Percentiles rank a stretch among this genome's conserved stretches.
Evolutionary conservation across 35 echinoderm and acorn worm genomes (phyloP).

Genomic region (Anneissia japonica): DNA sequence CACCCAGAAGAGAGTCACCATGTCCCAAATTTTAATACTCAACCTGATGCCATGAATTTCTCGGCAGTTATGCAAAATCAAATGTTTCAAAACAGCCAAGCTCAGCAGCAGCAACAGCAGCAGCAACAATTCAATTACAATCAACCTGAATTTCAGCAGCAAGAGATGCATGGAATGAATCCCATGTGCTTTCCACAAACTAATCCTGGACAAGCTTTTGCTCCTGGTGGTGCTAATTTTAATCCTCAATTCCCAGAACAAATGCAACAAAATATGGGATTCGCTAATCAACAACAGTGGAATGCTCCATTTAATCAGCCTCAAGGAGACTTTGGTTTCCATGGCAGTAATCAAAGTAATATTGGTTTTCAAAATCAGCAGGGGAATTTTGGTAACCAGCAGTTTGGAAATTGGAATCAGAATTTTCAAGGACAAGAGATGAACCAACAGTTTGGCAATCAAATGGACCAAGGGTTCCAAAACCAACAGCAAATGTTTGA

Average conservation of each 20-base stretch:
- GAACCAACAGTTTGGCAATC: background rate
- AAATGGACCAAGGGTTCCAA: background rate
- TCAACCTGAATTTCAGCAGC: background rate
- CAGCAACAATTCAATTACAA: background rate
- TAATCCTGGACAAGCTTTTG: background rate
- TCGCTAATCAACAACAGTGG: background rate
- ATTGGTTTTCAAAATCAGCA: constrained; percentile 6
- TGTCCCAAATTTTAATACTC: background rate
- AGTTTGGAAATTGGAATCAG: background rate
- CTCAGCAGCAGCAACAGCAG: background rate
- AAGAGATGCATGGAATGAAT: background rate
- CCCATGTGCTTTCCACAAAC: background rate
- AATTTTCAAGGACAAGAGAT: background rate
- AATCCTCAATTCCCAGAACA: background rate
- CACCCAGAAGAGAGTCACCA: background rate
- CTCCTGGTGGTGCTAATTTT: background rate
- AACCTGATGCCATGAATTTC: background rate
- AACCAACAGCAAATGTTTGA: background rate
- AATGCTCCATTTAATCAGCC: background rate
- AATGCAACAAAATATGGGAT: background rate
- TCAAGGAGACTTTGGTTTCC: constrained; percentile 1
- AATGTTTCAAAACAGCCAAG: background rate
- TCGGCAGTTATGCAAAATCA: background rate
- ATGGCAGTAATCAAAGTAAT: background rate
- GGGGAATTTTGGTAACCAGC: background rate